Conservation (phyloP, 1,140 invertebrate genomes). For the Notospermus geniculatus region DNA sequence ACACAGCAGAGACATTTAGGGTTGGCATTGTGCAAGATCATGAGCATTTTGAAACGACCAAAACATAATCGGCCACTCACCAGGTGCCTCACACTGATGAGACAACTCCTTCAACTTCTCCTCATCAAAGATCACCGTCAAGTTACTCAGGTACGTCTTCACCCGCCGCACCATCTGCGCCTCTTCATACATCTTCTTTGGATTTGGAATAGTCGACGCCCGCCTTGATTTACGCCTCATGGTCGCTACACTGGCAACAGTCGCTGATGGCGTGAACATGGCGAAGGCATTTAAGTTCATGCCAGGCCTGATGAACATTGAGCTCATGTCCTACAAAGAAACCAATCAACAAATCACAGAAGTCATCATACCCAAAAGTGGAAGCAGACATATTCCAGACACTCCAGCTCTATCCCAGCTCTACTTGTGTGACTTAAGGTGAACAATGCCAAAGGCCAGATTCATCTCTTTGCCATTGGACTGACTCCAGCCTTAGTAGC, state of each 20-base stretch:
- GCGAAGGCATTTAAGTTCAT: slow-evolving; percentile 12
- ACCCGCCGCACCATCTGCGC: slow-evolving; percentile 95
- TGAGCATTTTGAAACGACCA: too few species aligned
- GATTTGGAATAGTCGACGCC: slow-evolving; percentile 79
- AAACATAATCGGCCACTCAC: too few species aligned
- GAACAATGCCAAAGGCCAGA: neutral
- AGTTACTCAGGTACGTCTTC: slow-evolving; percentile 89
- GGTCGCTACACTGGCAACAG: slow-evolving; percentile 66
- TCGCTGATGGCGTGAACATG: slow-evolving; percentile 9
- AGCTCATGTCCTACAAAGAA: slow-evolving; percentile 41
- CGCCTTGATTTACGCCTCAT: slow-evolving; percentile 80
- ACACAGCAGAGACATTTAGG: too few species aligned
- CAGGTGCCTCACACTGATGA: slow-evolving; percentile 78
- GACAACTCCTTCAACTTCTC: slow-evolving; percentile 84
- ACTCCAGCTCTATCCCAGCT: neutral
- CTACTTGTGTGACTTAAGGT: neutral
- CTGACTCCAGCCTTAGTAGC: neutral
- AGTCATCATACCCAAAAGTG: too few species aligned
- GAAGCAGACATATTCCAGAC: too few species aligned
- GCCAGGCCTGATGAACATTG: slow-evolving; percentile 32
- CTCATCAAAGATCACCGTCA: slow-evolving; percentile 90
- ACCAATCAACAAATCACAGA: too few species aligned
- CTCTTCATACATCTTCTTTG: slow-evolving; percentile 98
- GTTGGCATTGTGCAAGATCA: too few species aligned
- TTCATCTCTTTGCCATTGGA: neutral